Evolutionary conservation across 2,888 invertebrate species (phyloP).

Genomic region (Plebejus melissa): DNA sequence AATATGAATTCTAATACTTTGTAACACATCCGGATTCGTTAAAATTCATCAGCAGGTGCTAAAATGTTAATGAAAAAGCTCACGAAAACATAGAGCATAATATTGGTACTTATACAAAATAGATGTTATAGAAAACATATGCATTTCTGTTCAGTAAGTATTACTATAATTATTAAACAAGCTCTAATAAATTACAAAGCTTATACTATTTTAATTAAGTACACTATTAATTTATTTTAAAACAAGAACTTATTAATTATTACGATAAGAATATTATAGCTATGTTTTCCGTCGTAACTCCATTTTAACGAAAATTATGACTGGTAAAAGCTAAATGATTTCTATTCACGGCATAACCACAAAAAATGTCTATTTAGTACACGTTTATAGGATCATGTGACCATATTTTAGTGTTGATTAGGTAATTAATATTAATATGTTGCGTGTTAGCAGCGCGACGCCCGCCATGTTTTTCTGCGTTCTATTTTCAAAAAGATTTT

Average conservation of each 20-base stretch:
- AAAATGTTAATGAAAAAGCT: no score
- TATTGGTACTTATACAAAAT: no score
- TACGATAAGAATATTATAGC: not conserved
- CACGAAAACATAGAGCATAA: no score
- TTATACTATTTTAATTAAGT: not conserved
- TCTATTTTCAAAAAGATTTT: slow-evolving; percentile 20
- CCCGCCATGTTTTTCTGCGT: slow-evolving; percentile 14
- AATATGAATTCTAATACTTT: no score
- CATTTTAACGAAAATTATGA: slow-evolving; percentile 16
- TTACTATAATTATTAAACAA: not conserved
- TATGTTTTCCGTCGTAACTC: not conserved
- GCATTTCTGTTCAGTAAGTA: no score
- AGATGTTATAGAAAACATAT: no score
- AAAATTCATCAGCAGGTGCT: no score
- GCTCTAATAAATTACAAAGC: not conserved
- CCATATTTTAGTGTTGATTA: slow-evolving; percentile 11
- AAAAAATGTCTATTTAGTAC: slow-evolving; percentile 1
- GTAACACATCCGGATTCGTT: no score
- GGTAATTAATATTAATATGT: slow-evolving; percentile 25
- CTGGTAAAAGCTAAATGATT: slow-evolving; percentile 4
- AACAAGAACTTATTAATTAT: not conserved
- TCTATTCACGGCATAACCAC: slow-evolving; percentile 1
- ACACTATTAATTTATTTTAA: not conserved
- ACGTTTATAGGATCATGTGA: not conserved
- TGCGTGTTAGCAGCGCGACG: slow-evolving; percentile 9